Conservation (phyloP, 2,797 vertebrate species). For the Girardinus metallicus region DNA sequence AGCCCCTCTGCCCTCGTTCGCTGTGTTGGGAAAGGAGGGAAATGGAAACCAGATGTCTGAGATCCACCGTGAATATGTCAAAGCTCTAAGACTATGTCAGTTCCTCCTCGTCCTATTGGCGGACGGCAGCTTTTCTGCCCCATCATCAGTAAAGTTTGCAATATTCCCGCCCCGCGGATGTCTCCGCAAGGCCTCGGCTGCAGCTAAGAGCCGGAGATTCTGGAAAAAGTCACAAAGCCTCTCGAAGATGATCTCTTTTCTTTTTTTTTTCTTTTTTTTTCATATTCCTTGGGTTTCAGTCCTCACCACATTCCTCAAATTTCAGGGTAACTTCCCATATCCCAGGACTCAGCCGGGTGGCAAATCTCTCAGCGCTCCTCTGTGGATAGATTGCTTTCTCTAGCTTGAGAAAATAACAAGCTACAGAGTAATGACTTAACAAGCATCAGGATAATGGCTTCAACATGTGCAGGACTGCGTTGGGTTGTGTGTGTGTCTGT, state of each 20-base stretch:
- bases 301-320: slow-evolving; percentile 77
- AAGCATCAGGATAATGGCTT: slow-evolving; percentile 84
- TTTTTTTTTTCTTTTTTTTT: too few relatives aligned
- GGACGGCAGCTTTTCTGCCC: slow-evolving; percentile 68
- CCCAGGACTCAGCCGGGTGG: slow-evolving; percentile 78
- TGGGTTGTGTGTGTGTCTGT: slow-evolving; percentile 49
- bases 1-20: slow-evolving; percentile 69
- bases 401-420: slow-evolving; percentile 84
- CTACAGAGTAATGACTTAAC: slow-evolving; percentile 85
- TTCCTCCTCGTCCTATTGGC: slow-evolving; percentile 73
- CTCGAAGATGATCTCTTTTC: slow-evolving; percentile 47
- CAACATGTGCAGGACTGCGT: slow-evolving; percentile 76
- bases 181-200: slow-evolving; percentile 53
- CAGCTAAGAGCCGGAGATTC: slow-evolving; percentile 49
- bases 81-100: slow-evolving; percentile 77
- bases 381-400: slow-evolving; percentile 81
- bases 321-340: slow-evolving; percentile 81
- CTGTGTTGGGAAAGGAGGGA: slow-evolving; percentile 77
- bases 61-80: slow-evolving; percentile 81
- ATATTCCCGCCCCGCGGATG: slow-evolving; percentile 63
- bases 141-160: slow-evolving; percentile 74
- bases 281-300: slow-evolving; percentile 71
- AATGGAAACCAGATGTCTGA: slow-evolving; percentile 81
- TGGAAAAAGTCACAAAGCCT: slow-evolving; percentile 54
- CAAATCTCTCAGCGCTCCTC: slow-evolving; percentile 82